These are phyloP conservation scores for Gymnoscopelus braueri DNA, from an alignment of 2,797 vertebrate genomes.

Conservation along the genomic window DNA sequence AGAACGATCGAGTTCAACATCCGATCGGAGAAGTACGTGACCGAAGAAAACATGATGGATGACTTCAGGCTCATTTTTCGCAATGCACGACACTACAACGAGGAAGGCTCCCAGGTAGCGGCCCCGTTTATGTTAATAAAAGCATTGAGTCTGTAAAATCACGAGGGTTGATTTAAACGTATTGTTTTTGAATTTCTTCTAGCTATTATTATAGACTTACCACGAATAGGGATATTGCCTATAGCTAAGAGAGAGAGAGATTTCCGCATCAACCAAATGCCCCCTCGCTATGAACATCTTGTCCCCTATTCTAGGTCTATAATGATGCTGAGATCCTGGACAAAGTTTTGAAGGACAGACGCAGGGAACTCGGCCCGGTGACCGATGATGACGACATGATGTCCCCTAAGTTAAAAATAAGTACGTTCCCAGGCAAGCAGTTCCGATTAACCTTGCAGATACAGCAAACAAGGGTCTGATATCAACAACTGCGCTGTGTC, in stretches of 20 bases:
- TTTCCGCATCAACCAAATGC: background rate
- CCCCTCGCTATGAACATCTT: background rate
- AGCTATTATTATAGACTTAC: background rate
- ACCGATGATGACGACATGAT: conserved; percentile 93
- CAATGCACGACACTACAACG: conserved; percentile 97
- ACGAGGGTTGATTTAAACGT: too few relatives aligned
- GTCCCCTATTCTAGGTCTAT: conserved; percentile 86
- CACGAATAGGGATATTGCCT: background rate
- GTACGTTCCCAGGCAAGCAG: conserved; percentile 74
- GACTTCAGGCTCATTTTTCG: conserved; percentile 98
- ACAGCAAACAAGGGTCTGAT: conserved; percentile 6
- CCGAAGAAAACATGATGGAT: conserved; percentile 92
- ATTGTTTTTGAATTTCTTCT: background rate
- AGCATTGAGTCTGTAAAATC: background rate
- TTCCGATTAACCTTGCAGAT: background rate
- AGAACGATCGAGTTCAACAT: conserved; percentile 96
- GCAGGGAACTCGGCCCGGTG: conserved; percentile 91
- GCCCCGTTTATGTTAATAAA: background rate
- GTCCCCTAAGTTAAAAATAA: conserved; percentile 97
- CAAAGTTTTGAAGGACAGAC: conserved; percentile 94
- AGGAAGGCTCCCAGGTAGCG: conserved; percentile 94
- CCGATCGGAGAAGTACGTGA: conserved; percentile 92
- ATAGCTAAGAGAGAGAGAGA: background rate
- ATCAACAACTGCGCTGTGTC: too few relatives aligned
- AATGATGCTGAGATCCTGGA: conserved; percentile 96